These are phyloP conservation scores for Antitype chi DNA, from an alignment of 2,888 invertebrate species.

Conservation along the genomic window DNA sequence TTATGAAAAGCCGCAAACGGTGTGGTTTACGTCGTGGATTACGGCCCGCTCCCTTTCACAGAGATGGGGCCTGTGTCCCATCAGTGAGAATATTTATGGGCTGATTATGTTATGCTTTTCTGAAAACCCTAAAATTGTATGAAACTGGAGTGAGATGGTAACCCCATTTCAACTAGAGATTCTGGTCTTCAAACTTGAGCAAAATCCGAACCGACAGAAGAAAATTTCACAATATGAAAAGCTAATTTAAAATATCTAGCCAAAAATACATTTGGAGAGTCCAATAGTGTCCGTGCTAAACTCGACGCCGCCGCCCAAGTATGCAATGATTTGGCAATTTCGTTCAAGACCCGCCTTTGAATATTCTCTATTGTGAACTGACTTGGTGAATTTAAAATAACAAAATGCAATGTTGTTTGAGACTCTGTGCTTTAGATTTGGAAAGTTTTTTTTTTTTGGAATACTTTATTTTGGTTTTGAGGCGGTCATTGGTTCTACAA, in stretches of 20 bases:
- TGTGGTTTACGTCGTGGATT: not conserved
- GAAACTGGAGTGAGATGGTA: not conserved
- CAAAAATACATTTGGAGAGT: conserved; percentile 67
- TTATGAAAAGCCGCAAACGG: not conserved
- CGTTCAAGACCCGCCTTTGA: conserved; percentile 74
- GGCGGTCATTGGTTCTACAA: too few species aligned
- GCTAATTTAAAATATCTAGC: conserved; percentile 65
- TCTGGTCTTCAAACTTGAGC: not conserved
- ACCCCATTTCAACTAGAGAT: not conserved
- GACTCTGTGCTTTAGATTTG: conserved; percentile 19
- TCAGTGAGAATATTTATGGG: not conserved
- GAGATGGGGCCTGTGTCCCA: not conserved
- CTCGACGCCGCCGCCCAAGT: conserved; percentile 57
- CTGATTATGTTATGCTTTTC: not conserved
- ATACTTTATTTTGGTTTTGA: not conserved
- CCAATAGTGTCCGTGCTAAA: conserved; percentile 68
- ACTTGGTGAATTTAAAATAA: conserved; percentile 62
- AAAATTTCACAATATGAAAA: conserved; percentile 35
- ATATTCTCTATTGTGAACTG: conserved; percentile 75
- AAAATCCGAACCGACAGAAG: not conserved
- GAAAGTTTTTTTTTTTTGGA: conserved; percentile 11
- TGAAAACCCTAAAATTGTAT: not conserved
- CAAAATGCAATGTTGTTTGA: conserved; percentile 60
- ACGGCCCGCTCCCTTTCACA: not conserved
- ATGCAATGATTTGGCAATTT: conserved; percentile 82